Evolutionary conservation across 35 echinoderm and acorn worm species (phyloP).

Genomic region (Amphiura filiformis): DNA sequence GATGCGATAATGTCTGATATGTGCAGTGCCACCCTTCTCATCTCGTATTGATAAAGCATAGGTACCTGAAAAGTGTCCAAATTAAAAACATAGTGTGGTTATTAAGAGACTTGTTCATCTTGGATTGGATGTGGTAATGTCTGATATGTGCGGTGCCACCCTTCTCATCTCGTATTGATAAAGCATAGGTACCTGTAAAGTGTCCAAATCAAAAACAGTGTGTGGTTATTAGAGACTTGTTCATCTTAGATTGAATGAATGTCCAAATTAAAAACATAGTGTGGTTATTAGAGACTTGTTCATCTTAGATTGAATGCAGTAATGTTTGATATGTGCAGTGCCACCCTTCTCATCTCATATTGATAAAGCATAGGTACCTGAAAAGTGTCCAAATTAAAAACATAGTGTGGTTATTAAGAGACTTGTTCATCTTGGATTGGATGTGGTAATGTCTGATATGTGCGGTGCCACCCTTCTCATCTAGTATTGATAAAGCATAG

Average conservation of each 20-base stretch:
- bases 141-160: neutral
- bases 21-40: neutral
- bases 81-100: no score
- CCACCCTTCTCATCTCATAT: conserved; percentile 29
- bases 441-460: conserved; percentile 37
- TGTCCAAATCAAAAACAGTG: no score
- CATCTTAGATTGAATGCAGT: conserved; percentile 14
- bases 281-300: no score
- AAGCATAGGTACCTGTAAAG: conserved; percentile 60
- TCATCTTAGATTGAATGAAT: no score
- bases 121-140: conserved; percentile 29
- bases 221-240: no score
- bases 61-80: no score
- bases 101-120: no score
- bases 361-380: conserved; percentile 57
- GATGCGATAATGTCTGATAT: conserved; percentile 40
- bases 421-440: neutral
- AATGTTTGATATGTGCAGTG: conserved; percentile 11
- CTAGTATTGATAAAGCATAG: conserved; percentile 44
- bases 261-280: no score
- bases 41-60: conserved; percentile 51
- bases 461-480: neutral
- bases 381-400: no score
- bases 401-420: no score
- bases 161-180: conserved; percentile 39